Evolutionary conservation across 2,113 vertebrate species (phyloP), one percentile per base, ranked within the genome.

Genomic region (Platysternon megacephalum): DNA sequence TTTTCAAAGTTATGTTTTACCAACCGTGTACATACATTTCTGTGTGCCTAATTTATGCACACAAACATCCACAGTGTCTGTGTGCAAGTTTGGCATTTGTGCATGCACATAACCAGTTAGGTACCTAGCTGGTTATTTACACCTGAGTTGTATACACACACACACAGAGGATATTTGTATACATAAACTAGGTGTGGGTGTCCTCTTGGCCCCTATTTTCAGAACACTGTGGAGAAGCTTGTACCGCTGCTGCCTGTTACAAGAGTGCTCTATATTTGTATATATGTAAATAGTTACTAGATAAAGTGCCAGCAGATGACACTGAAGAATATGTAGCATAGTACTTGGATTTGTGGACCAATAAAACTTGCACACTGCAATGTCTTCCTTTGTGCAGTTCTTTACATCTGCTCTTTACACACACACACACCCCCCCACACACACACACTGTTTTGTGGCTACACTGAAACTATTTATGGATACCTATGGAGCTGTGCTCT

Each of bases 91-190:
- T 51, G 87, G 44, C 1, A 13, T 84, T 92, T 91, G 85, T 74
- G 19, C 17, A 5, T 21, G 9, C 56, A 16, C 1, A 81, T 88
- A 72, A n/a, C 13, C 58, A n/a, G 24, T 76, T 5, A 46, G 19
- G 16, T 35, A 80, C 44, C 61, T 95, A 93, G 11, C n/a, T 44
- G 3, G 12, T 11, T 78, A 44, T 76, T 85, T 84, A 51, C 10
- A 83, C 3, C 8, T 87, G 52, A 68, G 61, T n/a, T 68, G 61
- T 35, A 3, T 46, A 84, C 35, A 61, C 13, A 16, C 28, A 79
- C 5, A 29, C 8, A 44, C 0, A 1, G 0, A 19, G 2, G 4
- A 7, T 14, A 52, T 78, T 3, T 8, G 35, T 82, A 10, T 28
- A 65, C 29, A 85, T 39, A 81, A 91, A 90, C 7, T 0, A 80